Evolutionary conservation across 2,888 invertebrate species (phyloP), one percentile per base, ranked within the genome.

Genomic region (Cheiracanthium punctorium): DNA sequence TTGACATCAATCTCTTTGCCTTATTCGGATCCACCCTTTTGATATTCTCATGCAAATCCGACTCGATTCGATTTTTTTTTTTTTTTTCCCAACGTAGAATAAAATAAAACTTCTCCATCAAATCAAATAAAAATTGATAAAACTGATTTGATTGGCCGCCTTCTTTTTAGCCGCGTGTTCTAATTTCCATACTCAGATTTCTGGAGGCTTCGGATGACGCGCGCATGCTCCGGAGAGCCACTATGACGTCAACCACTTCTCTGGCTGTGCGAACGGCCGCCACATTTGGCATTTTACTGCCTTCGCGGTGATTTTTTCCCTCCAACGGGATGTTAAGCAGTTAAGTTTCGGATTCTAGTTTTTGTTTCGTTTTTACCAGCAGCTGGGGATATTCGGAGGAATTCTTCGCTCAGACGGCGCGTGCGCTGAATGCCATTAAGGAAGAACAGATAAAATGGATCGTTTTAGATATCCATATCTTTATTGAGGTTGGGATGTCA

Each of bases 151-250:
- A 75, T 82, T 75, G 82, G 71, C 43, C 20, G 29, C 43, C 41
- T 30, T 10, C n/a, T 52, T n/a, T 37, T 74, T 71, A 41, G 64
- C 41, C 41, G n/a, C 69, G 80, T 72, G 81, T 76, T 82, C 82
- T 75, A 58, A 82, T 82, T 82, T 82, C 82, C 71, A 64, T 82
- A 71, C 82, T 58, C 64, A 71, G 58, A 41, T 82, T 64, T 82
- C 58, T 52, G 37, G 74, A 82, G 58, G 75, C 58, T 70, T 64
- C 37, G 8, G 30, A 71, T 75, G 70, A 82, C 71, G 28, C 58
- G 41, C 82, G 82, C 75, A 76, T 82, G 71, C 75, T 75, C 58
- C 29, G 24, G 43, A 82, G 75, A 82, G 70, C 75, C 70, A 67
- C 70, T 70, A 28, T 76, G 82, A 82, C 75, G 82, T 82, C 82